Evolutionary conservation across 2,888 invertebrate genomes (phyloP).

Genomic region (Habrosyne pyritoides): DNA sequence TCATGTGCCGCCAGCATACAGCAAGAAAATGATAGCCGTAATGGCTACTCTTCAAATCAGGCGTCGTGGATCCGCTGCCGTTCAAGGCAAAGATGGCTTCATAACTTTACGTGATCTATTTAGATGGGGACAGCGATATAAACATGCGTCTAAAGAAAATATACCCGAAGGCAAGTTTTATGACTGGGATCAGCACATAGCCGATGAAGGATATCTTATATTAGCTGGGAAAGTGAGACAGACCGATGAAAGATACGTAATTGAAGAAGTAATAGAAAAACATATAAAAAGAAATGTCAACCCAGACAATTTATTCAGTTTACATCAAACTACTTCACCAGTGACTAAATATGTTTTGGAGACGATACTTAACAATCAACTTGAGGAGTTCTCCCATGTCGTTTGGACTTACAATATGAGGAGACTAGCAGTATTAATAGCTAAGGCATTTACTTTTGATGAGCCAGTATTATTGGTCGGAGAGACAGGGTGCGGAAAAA

Average conservation of each 20-base stretch:
- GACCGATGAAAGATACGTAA: slow-evolving; percentile 90
- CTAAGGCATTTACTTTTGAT: slow-evolving; percentile 93
- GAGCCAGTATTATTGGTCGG: slow-evolving; percentile 98
- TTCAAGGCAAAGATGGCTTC: slow-evolving; percentile 95
- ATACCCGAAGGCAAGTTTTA: slow-evolving; percentile 86
- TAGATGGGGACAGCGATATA: slow-evolving; percentile 98
- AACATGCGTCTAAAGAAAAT: slow-evolving; percentile 85
- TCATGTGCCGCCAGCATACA: slow-evolving; percentile 92
- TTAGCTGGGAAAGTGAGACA: slow-evolving; percentile 96
- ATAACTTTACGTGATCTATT: slow-evolving; percentile 98
- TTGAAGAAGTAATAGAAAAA: slow-evolving; percentile 90
- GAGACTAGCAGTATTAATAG: slow-evolving; percentile 89
- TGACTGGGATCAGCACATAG: slow-evolving; percentile 98
- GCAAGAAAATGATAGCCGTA: slow-evolving; percentile 94
- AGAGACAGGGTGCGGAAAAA: slow-evolving; percentile 99
- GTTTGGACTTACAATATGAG: slow-evolving; percentile 98
- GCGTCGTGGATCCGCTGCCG: slow-evolving; percentile 93
- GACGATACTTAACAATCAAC: slow-evolving; percentile 82
- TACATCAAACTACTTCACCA: slow-evolving; percentile 87
- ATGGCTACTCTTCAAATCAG: slow-evolving; percentile 95
- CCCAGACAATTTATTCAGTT: slow-evolving; percentile 88
- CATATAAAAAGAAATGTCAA: slow-evolving; percentile 90
- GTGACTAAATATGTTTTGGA: slow-evolving; percentile 90
- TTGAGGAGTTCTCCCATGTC: slow-evolving; percentile 88
- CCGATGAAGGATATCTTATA: slow-evolving; percentile 97